Base-by-base conservation (phyloP, 2,888 invertebrate species). In the Amphiduros pacificus region DNA sequence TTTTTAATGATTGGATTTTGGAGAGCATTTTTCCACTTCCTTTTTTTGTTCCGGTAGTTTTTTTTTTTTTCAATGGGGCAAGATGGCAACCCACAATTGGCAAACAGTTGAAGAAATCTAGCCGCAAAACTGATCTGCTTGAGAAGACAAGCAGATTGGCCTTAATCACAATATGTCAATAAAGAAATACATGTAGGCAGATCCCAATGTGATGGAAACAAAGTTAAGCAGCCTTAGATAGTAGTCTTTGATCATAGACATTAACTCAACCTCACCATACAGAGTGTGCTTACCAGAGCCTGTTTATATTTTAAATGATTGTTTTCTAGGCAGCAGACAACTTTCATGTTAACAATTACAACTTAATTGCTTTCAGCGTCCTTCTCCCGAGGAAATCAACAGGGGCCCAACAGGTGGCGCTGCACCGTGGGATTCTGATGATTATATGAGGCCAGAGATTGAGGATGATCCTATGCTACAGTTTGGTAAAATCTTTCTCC, bases 391-490 rank as follows among this genome's bases (percentile, higher is more conserved):
- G 6, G 2, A 50, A 26, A 22, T 59, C 4, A 24, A 51, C 17
- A 3, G 26, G 24, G 24, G 17, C 9, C 9, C 26, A 6, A 22
- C 9, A 9, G 22, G 44, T 44, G 58, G 51, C 4, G 22, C 24
- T 17, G 36, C 14, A 11, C 63, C 66, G 20, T 70, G 69, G 69
- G 22, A 27, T 20, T 50, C 36, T 50, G 70, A 70, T 52, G 40
- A 31, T 3, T 69, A 48, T 50, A 60, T 70, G 62, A 62, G 57
- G 41, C 70, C 70, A 17, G 61, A 61, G 9, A 11, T 67, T 5
- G 61, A 56, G 20, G 68, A 70, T 56, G 71, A 71, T 59, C 49
- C 55, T 9, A 55, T 71, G n/a, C 63, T 71, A 11, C 67, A 63
- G 41, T 65, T 67, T 61, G 70, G 67, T 69, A 29, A 51, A 9